phyloP scores from a whole-genome alignment of 92 coral and sea anemone species.

The Porites lobata region DNA sequence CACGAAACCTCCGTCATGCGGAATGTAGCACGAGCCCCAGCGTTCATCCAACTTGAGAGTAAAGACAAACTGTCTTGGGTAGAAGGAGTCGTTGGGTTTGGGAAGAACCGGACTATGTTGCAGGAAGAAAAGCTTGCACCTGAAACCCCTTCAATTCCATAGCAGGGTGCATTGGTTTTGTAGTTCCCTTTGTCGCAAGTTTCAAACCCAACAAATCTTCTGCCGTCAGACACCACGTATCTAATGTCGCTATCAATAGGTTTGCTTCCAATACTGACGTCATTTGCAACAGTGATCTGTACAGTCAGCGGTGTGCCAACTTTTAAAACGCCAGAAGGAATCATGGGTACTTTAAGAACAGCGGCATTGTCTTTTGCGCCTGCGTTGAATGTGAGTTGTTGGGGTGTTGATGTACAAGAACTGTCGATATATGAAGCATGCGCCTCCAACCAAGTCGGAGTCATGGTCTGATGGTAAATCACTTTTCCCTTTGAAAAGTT shows the following conservation, averaged over 20 bases:
- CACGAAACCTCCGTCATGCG: no score
- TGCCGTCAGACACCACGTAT: conserved; percentile 39
- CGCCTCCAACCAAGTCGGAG: conserved; percentile 20
- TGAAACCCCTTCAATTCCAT: not conserved
- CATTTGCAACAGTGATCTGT: conserved; percentile 3
- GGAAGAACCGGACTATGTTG: no score
- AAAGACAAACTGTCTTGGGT: not conserved
- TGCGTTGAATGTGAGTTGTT: conserved; percentile 51
- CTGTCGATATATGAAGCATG: conserved; percentile 36
- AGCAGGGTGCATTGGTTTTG: not conserved
- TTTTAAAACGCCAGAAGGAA: not conserved
- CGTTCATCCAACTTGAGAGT: no score
- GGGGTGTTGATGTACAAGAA: conserved; percentile 3
- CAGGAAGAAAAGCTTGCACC: not conserved
- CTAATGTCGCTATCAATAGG: conserved; percentile 2
- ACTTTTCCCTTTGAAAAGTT: not conserved
- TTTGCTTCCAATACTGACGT: not conserved
- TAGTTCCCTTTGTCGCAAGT: conserved; percentile 9
- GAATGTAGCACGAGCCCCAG: no score
- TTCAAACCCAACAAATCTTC: conserved; percentile 21
- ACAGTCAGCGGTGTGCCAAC: conserved; percentile 22
- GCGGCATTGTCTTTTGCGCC: not conserved
- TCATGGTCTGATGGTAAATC: conserved; percentile 12
- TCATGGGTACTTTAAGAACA: conserved; percentile 25
- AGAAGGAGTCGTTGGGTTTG: not conserved